Evolutionary conservation across 2,113 vertebrate species (phyloP).

Genomic region (Chamaea fasciata): DNA sequence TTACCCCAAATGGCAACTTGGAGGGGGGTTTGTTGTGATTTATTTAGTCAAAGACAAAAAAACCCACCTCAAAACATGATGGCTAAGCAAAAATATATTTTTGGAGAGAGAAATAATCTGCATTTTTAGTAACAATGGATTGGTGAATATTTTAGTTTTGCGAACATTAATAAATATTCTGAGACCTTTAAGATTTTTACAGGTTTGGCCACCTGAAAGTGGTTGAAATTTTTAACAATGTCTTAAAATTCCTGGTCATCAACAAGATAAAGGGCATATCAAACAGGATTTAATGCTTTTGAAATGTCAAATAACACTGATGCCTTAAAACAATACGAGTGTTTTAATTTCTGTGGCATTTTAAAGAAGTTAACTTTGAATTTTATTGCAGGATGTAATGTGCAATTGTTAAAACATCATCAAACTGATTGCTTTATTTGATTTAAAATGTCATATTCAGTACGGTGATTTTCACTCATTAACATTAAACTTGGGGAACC

Average conservation of each 20-base stretch:
- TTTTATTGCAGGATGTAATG: constrained; percentile 50
- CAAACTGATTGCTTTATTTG: constrained; percentile 67
- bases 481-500: constrained; percentile 58
- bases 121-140: not conserved
- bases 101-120: rapidly evolving
- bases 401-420: constrained; percentile 67
- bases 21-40: not conserved
- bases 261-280: not conserved
- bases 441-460: constrained; percentile 71
- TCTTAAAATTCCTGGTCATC: not conserved
- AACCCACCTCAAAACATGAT: not conserved
- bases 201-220: not conserved
- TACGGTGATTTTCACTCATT: constrained; percentile 61
- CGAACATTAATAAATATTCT: not conserved
- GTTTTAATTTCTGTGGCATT: constrained; percentile 62
- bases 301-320: constrained; percentile 23
- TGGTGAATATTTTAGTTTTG: not conserved
- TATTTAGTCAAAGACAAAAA: not conserved
- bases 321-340: constrained; percentile 21
- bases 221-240: not conserved
- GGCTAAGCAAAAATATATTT: not conserved
- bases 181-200: not conserved
- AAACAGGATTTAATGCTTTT: not conserved
- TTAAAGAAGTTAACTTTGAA: constrained; percentile 52
- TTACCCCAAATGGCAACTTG: not conserved